phyloP scores from a whole-genome alignment of 2,113 vertebrate genomes.

The Willisornis vidua region DNA sequence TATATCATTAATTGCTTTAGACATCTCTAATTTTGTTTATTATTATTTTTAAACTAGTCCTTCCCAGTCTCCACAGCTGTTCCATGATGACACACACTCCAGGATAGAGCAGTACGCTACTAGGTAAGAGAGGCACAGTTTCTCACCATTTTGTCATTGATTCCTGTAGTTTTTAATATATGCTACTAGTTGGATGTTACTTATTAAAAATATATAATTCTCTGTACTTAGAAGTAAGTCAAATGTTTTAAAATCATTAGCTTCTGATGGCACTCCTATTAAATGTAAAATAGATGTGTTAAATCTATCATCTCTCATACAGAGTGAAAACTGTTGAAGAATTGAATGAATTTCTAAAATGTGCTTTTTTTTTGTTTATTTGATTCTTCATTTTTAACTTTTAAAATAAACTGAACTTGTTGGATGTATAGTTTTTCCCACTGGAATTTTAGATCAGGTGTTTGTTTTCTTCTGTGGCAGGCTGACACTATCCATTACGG shows the following conservation, averaged over 20 bases:
- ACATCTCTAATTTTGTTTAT: background rate
- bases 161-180: background rate
- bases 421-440: background rate
- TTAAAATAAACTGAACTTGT: background rate
- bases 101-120: slow-evolving; percentile 95
- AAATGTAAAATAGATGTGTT: background rate
- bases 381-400: background rate
- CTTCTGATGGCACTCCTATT: background rate
- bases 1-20: background rate
- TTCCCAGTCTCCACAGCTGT: slow-evolving; percentile 90
- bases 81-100: slow-evolving; percentile 96
- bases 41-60: slow-evolving; percentile 74
- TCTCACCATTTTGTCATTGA: background rate
- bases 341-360: background rate
- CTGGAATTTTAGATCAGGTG: background rate
- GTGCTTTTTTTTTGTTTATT: background rate
- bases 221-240: background rate
- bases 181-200: background rate
- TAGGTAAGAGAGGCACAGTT: slow-evolving; percentile 77
- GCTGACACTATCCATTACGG: background rate
- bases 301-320: background rate
- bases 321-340: background rate
- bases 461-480: background rate
- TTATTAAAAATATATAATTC: background rate
- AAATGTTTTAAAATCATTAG: background rate